Percentiles rank a stretch among this genome's conserved stretches.
These are phyloP conservation scores for Zeuzera pyrina DNA, from an alignment of 2,888 invertebrate species.

Conservation along the genomic window DNA sequence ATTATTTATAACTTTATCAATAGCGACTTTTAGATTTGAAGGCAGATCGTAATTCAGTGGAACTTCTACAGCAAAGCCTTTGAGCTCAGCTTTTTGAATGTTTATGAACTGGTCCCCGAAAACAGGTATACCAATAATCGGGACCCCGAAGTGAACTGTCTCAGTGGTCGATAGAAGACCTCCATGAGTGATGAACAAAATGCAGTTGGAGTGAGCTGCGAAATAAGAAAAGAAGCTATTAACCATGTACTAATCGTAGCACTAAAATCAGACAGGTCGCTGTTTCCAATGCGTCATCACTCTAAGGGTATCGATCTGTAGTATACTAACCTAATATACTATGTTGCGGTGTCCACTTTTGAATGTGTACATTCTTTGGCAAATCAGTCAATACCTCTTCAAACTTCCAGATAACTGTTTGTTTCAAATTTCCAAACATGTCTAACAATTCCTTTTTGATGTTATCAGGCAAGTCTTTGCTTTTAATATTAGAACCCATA, in stretches of 20 bases:
- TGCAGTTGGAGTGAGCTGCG: no score
- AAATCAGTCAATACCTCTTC: constrained; percentile 23
- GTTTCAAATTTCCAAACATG: constrained; percentile 33
- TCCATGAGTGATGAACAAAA: no score
- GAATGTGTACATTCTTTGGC: constrained; percentile 32
- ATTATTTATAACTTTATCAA: constrained; percentile 19
- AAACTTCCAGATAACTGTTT: constrained; percentile 45
- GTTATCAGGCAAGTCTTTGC: constrained; percentile 27
- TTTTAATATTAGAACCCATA: constrained; percentile 39
- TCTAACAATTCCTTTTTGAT: constrained; percentile 21
- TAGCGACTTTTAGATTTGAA: constrained; percentile 15
- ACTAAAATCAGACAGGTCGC: neutral
- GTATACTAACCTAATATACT: constrained; percentile 31
- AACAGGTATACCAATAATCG: no score
- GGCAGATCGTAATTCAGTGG: constrained; percentile 20
- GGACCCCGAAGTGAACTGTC: no score
- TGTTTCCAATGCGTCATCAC: neutral
- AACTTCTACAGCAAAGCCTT: constrained; percentile 20
- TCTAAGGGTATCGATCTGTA: neutral
- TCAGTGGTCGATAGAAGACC: no score
- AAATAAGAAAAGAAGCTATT: constrained; percentile 16
- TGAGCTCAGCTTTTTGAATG: constrained; percentile 14
- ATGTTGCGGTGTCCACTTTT: constrained; percentile 36
- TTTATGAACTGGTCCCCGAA: no score
- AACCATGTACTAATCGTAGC: neutral